phyloP scores from a whole-genome alignment of 2,113 vertebrate genomes.

The Perognathus longimembris region DNA sequence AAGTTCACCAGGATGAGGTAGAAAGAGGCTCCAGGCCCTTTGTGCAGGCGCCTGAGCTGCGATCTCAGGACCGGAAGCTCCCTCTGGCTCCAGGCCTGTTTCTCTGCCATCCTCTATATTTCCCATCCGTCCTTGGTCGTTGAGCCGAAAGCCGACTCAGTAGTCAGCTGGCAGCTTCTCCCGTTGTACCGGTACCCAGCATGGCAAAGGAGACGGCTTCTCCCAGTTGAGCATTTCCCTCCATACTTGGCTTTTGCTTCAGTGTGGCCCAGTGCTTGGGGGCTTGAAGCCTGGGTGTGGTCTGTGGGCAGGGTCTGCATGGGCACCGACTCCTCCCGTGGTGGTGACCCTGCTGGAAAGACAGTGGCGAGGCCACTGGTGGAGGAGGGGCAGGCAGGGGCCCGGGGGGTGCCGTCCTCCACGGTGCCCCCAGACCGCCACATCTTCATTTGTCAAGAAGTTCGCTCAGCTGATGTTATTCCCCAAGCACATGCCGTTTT shows the following conservation, averaged over 20 bases:
- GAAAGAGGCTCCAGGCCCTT: not conserved
- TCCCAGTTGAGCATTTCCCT: not conserved
- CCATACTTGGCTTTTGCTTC: not conserved
- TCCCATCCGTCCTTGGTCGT: not conserved
- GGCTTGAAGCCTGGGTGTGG: fast-evolving
- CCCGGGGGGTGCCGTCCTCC: not conserved
- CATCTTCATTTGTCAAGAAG: not conserved
- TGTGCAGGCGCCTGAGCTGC: not conserved
- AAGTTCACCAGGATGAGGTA: not conserved
- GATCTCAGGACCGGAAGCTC: not conserved
- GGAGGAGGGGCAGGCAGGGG: not conserved
- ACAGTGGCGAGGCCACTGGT: not conserved
- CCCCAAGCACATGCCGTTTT: not conserved
- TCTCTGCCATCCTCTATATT: conserved; percentile 43
- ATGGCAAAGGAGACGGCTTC: not conserved
- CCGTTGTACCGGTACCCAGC: conserved; percentile 37
- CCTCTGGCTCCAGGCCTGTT: not conserved
- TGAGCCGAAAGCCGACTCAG: not conserved
- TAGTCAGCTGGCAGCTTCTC: conserved; percentile 34
- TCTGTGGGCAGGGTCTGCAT: fast-evolving
- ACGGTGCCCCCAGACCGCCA: too few relatives aligned
- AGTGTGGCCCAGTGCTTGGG: not conserved
- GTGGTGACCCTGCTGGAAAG: not conserved
- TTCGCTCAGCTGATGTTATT: not conserved
- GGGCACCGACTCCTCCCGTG: fast-evolving